Evolutionary conservation across 2,888 invertebrate genomes (phyloP), one percentile per base, ranked within the genome.

Genomic region (Polia nebulosa): DNA sequence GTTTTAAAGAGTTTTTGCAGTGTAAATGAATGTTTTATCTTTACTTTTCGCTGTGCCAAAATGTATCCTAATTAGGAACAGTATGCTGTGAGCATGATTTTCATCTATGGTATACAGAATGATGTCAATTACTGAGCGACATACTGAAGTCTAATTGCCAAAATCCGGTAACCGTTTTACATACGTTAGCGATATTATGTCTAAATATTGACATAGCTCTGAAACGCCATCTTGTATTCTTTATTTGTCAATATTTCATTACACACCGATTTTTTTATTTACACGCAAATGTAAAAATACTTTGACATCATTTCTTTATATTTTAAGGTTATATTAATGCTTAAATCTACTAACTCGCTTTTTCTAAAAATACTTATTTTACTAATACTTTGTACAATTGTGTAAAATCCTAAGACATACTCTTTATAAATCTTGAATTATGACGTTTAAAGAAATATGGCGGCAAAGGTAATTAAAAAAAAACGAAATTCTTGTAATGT

Each of bases 1-100:
- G 27, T 75, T 64, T 72, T 72, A 53, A 74, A 72, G 66, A 73
- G 61, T 78, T 62, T 62, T 66, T 76, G 49, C 59, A 36, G 52
- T 49, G 53, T 55, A 20, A 13, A 39, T 44, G 25, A 20, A 51
- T 55, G 11, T 17, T 11, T 0, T 1, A 7, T 64, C n/a, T 6
- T 1, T 27, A 15, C 20, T 17, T 29, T 25, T 1, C 4, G n/a
- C 36, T n/a, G 41, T 25, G 22, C 15, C 34, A 41, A 39, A 52
- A 51, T 25, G 1, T 36, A 44, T 9, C 13, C 2, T 41, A 15
- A 17, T 29, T n/a, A 7, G 3, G 20, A n/a, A n/a, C n/a, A n/a
- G n/a, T n/a, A n/a, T n/a, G n/a, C 13, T 27, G 4, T 39, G 32
- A 5, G 22, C 27, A 17, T 39, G 6, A 8, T 41, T 20, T 32